phyloP scores from a whole-genome alignment of 2,888 invertebrate species.

The Anoplius nigerrimus region DNA sequence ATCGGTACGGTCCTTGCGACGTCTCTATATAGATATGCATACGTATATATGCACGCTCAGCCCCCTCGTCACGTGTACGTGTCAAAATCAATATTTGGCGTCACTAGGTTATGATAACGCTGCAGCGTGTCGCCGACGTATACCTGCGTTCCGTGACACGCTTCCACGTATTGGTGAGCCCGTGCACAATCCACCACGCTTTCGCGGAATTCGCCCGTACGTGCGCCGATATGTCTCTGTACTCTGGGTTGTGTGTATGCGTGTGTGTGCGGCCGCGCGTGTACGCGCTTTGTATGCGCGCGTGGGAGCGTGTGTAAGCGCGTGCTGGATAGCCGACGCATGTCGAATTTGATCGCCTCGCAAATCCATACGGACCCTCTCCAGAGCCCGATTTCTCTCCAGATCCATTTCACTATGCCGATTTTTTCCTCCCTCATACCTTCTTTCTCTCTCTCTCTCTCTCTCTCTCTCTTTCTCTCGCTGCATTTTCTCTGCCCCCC shows the following conservation, averaged over 20 bases:
- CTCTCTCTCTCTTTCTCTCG: too few relatives aligned
- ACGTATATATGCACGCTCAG: conserved; percentile 46
- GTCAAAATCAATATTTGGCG: conserved; percentile 75
- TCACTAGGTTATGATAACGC: conserved; percentile 74
- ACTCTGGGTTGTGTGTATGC: background rate
- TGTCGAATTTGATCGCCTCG: conserved; percentile 4
- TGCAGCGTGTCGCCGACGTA: conserved; percentile 45
- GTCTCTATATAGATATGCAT: conserved; percentile 12
- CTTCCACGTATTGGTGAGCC: conserved; percentile 6
- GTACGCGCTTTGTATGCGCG: background rate
- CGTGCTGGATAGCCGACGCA: conserved; percentile 8
- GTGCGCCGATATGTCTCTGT: background rate
- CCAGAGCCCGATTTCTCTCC: conserved; percentile 30
- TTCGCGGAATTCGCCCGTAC: conserved; percentile 19
- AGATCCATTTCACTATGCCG: too few relatives aligned
- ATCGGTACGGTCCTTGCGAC: conserved; percentile 37
- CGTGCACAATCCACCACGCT: background rate
- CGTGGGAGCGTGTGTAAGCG: background rate
- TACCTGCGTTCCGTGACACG: conserved; percentile 2
- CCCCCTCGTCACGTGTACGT: conserved; percentile 70
- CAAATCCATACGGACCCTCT: conserved; percentile 26
- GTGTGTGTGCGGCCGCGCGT: background rate
- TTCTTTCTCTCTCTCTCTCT: too few relatives aligned
- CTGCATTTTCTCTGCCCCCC: too few relatives aligned
- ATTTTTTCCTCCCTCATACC: too few relatives aligned